Percentiles rank a stretch among this genome's conserved stretches.
These are phyloP conservation scores for Leptopilina myrica DNA, from an alignment of 2,888 invertebrate species.

Conservation along the genomic window DNA sequence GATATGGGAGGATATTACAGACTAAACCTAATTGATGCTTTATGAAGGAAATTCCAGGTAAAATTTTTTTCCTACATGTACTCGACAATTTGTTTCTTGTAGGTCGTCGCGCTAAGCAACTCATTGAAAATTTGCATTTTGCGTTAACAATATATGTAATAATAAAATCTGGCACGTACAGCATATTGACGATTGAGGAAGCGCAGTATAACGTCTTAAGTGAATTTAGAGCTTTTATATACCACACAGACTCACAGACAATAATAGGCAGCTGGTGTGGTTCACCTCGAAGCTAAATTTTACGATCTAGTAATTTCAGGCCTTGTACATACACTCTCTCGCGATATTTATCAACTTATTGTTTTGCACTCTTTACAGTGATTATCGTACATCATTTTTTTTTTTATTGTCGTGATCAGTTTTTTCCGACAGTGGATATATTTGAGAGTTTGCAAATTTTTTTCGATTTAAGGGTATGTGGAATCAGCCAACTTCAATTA, in stretches of 20 bases:
- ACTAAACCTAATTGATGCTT: constrained; percentile 30
- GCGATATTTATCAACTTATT: constrained; percentile 37
- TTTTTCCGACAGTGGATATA: too few species aligned
- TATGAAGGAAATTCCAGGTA: constrained; percentile 7
- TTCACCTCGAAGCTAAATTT: constrained; percentile 46
- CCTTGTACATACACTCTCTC: background rate
- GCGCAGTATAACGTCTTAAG: constrained; percentile 30
- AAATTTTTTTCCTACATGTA: background rate
- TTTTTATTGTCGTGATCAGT: too few species aligned
- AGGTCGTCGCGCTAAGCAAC: background rate
- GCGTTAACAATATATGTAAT: constrained; percentile 14
- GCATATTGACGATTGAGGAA: constrained; percentile 24
- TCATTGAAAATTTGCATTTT: constrained; percentile 19
- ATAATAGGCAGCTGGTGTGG: background rate
- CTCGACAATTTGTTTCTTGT: constrained; percentile 8
- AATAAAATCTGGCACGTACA: constrained; percentile 23
- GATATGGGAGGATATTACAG: background rate
- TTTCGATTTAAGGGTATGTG: too few species aligned
- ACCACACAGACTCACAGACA: too few species aligned
- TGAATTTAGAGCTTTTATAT: constrained; percentile 39
- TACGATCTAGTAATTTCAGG: constrained; percentile 58
- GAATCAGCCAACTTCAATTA: too few species aligned
- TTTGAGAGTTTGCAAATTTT: too few species aligned
- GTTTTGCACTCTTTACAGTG: background rate
- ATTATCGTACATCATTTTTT: background rate